These are phyloP conservation scores for Zosterops borbonicus DNA, from an alignment of 2,113 vertebrate species.

Conservation along the genomic window DNA sequence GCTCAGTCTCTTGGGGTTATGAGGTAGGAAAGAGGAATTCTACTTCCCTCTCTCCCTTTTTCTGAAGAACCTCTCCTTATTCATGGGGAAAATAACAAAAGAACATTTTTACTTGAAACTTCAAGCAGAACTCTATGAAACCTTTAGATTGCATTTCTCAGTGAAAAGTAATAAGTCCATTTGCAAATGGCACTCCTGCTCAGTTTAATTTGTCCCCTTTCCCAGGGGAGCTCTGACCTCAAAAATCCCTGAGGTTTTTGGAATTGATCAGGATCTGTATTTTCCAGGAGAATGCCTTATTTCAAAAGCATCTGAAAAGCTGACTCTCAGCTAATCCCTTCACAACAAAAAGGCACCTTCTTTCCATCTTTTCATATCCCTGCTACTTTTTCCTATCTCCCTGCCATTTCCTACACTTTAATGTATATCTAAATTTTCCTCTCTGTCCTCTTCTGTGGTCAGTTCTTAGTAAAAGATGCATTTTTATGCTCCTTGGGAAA, in stretches of 20 bases:
- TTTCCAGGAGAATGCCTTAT: slow-evolving; percentile 29
- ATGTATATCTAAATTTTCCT: neutral
- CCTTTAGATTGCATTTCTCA: neutral
- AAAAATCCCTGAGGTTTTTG: neutral
- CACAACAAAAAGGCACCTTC: neutral
- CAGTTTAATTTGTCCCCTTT: neutral
- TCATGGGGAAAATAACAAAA: neutral
- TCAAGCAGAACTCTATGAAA: neutral
- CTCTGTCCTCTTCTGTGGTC: neutral
- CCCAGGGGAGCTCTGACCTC: slow-evolving; percentile 21
- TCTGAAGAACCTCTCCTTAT: neutral
- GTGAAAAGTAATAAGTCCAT: neutral
- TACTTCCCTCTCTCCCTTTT: neutral
- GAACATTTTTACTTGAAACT: neutral
- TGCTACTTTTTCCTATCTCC: neutral
- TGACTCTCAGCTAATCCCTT: neutral
- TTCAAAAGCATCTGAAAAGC: slow-evolving; percentile 40
- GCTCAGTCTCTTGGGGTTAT: neutral
- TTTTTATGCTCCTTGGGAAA: neutral
- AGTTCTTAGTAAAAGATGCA: neutral
- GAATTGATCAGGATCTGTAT: neutral
- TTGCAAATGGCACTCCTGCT: neutral
- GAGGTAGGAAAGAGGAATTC: neutral
- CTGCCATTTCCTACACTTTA: neutral
- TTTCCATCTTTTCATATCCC: neutral